A percentile compares a stretch with the other conserved stretches of the same genome.
phyloP scores from a whole-genome alignment of 2,888 invertebrate genomes.

The Napeogenes sylphis region DNA sequence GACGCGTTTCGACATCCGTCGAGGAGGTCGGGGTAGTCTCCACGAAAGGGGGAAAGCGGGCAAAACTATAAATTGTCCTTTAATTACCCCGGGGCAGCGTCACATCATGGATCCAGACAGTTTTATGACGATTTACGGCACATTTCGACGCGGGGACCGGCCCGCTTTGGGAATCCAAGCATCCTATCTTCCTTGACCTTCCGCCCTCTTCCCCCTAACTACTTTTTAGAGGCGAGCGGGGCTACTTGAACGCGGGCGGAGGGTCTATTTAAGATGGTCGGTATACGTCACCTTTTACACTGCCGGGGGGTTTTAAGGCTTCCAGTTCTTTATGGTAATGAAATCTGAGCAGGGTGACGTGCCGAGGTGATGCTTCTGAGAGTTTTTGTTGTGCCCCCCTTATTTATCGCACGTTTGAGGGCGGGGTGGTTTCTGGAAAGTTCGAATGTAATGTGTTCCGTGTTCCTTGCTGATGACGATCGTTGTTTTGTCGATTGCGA shows the following conservation, averaged over 20 bases:
- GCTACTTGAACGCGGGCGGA: constrained; percentile 16
- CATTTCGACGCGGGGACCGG: constrained; percentile 68
- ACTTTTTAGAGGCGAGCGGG: constrained; percentile 19
- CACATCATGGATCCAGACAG: constrained; percentile 85
- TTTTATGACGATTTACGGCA: constrained; percentile 82
- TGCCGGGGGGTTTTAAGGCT: constrained; percentile 75
- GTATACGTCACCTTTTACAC: constrained; percentile 50
- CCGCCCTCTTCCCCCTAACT: constrained; percentile 31
- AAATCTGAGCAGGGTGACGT: constrained; percentile 78
- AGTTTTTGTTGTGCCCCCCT: constrained; percentile 75
- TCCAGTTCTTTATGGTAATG: constrained; percentile 78
- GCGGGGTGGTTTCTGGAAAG: constrained; percentile 56
- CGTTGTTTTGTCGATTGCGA: constrained; percentile 16
- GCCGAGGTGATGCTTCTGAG: constrained; percentile 73
- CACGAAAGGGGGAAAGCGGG: constrained; percentile 53
- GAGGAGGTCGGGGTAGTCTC: constrained; percentile 47
- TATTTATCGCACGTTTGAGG: constrained; percentile 76
- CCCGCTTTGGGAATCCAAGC: constrained; percentile 63
- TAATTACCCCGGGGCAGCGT: constrained; percentile 80
- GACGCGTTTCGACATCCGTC: constrained; percentile 50
- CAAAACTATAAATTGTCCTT: constrained; percentile 78
- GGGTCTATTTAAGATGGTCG: constrained; percentile 35
- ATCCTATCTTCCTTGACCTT: constrained; percentile 44
- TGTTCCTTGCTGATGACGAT: constrained; percentile 52
- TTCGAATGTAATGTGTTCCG: constrained; percentile 69